Conservation (phyloP, 2,797 vertebrate genomes). For the Typhlichthys eigenmanni region DNA sequence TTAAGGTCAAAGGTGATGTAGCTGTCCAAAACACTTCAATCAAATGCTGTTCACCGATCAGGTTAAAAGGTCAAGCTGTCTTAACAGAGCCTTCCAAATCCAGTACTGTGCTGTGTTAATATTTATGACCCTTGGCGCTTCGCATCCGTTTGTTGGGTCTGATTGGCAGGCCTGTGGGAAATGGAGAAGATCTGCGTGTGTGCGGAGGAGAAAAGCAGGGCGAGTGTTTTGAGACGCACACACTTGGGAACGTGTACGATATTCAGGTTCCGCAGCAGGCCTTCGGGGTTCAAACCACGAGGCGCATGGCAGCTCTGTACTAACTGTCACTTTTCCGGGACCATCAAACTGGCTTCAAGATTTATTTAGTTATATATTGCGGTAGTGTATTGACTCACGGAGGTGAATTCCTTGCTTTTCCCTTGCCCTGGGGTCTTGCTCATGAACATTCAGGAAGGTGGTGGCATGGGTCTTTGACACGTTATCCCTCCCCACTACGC, state of each 20-base stretch:
- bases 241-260: not conserved
- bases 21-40: slow-evolving; percentile 5
- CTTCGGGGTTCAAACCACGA: not conserved
- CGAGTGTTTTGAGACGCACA: not conserved
- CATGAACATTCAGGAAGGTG: not conserved
- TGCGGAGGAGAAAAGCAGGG: not conserved
- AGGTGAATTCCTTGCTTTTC: no score
- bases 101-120: slow-evolving; percentile 3
- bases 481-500: no score
- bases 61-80: slow-evolving; percentile 4
- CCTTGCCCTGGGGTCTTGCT: no score
- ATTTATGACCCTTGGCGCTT: slow-evolving; percentile 1
- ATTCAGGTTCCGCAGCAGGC: not conserved
- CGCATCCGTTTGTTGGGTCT: not conserved
- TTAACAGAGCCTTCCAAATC: not conserved
- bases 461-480: no score
- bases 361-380: no score
- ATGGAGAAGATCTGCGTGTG: not conserved
- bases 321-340: no score
- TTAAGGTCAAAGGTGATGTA: not conserved
- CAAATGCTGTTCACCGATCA: no score
- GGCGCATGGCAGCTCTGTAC: no score
- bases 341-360: no score
- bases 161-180: not conserved
- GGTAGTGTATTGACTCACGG: no score